phyloP scores from a whole-genome alignment of 2,888 invertebrate genomes.

The Entomobrya proxima region DNA sequence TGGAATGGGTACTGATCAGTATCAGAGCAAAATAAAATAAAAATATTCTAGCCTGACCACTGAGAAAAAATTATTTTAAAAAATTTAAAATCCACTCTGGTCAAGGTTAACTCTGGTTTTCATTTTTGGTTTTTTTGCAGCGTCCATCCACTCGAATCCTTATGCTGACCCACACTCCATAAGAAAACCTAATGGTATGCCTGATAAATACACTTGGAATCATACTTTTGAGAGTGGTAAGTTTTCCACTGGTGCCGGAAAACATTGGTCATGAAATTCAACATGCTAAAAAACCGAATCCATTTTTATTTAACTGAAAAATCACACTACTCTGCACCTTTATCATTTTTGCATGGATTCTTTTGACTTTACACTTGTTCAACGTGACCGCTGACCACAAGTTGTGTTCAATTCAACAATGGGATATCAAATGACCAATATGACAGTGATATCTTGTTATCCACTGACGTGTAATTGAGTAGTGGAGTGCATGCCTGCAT shows the following conservation, averaged over 20 bases:
- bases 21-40: neutral
- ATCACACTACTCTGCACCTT: too few species aligned
- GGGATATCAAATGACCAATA: too few species aligned
- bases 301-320: neutral
- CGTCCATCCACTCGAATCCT: conserved; percentile 74
- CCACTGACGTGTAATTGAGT: too few species aligned
- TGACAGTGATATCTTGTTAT: too few species aligned
- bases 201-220: conserved; percentile 74
- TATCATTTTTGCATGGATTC: too few species aligned
- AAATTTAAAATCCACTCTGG: neutral
- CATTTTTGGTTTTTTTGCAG: conserved; percentile 48
- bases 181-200: conserved; percentile 69
- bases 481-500: too few species aligned
- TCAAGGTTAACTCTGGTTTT: too few species aligned
- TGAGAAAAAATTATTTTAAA: neutral
- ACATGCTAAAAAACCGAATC: too few species aligned
- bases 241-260: conserved; percentile 22
- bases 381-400: too few species aligned
- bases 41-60: neutral
- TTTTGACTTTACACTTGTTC: too few species aligned
- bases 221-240: conserved; percentile 75
- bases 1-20: conserved; percentile 87
- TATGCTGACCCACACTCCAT: conserved; percentile 75
- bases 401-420: too few species aligned
- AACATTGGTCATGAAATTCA: neutral